Conservation (phyloP, 2,113 vertebrate genomes). For the Pungitius pungitius region DNA sequence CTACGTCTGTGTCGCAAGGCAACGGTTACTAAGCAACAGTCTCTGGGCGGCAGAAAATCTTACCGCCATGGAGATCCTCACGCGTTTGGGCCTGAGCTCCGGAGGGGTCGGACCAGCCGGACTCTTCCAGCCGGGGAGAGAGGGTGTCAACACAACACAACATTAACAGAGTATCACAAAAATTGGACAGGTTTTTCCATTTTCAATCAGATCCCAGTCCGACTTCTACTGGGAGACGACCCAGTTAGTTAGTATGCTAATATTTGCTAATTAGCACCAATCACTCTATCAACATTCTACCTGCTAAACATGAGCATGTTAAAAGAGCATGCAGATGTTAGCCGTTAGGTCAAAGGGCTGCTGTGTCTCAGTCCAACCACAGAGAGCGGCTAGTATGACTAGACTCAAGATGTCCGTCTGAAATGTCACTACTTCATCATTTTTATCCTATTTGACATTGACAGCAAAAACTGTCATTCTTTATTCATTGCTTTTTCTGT, state of each 20-base stretch:
- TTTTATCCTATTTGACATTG: not conserved
- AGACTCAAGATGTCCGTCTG: too few relatives aligned
- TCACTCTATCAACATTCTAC: too few relatives aligned
- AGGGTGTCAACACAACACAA: constrained; percentile 72
- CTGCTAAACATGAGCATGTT: too few relatives aligned
- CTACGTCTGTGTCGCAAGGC: constrained; percentile 67
- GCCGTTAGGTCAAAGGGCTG: too few relatives aligned
- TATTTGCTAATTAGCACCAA: too few relatives aligned
- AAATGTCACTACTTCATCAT: not conserved
- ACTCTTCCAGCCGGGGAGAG: constrained; percentile 77
- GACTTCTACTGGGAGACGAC: constrained; percentile 49
- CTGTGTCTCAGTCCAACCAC: too few relatives aligned
- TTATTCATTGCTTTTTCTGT: not conserved
- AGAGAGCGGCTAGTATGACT: too few relatives aligned
- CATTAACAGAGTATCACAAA: constrained; percentile 69
- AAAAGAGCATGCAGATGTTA: too few relatives aligned
- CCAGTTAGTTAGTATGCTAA: too few relatives aligned
- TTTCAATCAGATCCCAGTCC: constrained; percentile 42
- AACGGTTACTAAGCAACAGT: constrained; percentile 78
- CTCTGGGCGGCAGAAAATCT: constrained; percentile 79
- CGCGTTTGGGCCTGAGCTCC: constrained; percentile 88
- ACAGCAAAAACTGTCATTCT: not conserved
- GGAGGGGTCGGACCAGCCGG: constrained; percentile 79
- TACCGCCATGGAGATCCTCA: constrained; percentile 93
- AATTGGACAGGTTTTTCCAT: constrained; percentile 37